Evolutionary conservation across 2,888 invertebrate genomes (phyloP).

Genomic region (Loripinus fragilis): DNA sequence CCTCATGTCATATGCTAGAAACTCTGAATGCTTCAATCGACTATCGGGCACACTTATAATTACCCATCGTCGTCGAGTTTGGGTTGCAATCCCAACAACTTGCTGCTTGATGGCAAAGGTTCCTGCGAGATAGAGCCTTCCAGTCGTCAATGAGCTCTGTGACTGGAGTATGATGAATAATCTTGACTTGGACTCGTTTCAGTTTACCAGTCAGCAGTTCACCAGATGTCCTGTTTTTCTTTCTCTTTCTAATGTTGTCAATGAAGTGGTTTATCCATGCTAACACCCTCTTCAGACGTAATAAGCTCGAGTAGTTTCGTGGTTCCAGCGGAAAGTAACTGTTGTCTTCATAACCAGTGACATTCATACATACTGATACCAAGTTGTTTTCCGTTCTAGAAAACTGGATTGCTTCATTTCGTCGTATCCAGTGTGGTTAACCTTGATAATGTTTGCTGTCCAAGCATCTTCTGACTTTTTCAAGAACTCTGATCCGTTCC

Average conservation of each 20-base stretch:
- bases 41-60: not conserved
- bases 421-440: not conserved
- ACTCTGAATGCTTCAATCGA: no score
- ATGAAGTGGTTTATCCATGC: no score
- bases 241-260: conserved; percentile 13
- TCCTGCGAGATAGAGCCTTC: no score
- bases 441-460: not conserved
- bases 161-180: no score
- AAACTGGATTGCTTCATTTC: not conserved
- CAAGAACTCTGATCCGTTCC: conserved; percentile 26
- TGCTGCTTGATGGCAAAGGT: no score
- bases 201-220: no score
- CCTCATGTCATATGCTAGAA: conserved; percentile 35
- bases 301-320: not conserved
- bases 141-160: no score
- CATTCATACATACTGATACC: no score
- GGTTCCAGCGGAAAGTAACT: not conserved
- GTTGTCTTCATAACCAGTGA: not conserved
- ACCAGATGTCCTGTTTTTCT: no score
- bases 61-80: not conserved
- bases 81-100: no score
- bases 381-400: not conserved
- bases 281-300: no score
- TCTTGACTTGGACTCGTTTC: no score
- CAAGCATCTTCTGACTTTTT: not conserved